These are phyloP conservation scores for Drosophila melanica DNA, from an alignment of 1,140 invertebrate species.

Conservation along the genomic window DNA sequence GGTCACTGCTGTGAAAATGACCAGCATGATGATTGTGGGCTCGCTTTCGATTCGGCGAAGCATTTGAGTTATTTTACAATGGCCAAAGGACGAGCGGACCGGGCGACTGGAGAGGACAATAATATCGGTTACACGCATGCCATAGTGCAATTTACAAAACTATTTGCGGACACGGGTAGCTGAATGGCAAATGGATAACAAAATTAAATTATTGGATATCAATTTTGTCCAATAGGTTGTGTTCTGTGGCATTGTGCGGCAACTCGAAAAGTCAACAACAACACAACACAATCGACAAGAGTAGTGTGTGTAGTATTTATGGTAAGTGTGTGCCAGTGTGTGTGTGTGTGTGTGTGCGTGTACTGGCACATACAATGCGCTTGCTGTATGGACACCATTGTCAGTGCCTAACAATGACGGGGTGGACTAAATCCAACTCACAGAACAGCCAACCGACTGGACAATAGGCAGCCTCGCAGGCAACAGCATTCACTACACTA, in stretches of 20 bases:
- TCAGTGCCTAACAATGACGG: constrained; percentile 71
- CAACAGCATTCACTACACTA: no score
- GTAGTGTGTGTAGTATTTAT: not conserved
- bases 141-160: constrained; percentile 81
- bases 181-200: constrained; percentile 72
- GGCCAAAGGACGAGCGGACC: constrained; percentile 37
- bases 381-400: constrained; percentile 65
- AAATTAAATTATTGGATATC: constrained; percentile 83
- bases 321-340: constrained; percentile 27
- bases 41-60: constrained; percentile 10
- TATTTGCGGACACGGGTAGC: constrained; percentile 71
- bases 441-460: constrained; percentile 42
- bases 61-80: constrained; percentile 74
- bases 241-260: constrained; percentile 62
- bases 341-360: constrained; percentile 21
- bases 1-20: constrained; percentile 32
- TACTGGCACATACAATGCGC: constrained; percentile 53
- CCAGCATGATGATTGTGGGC: constrained; percentile 36
- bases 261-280: constrained; percentile 82
- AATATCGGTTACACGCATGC: constrained; percentile 82
- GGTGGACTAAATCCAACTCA: constrained; percentile 50
- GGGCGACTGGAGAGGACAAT: constrained; percentile 49
- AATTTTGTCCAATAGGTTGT: constrained; percentile 65
- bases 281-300: constrained; percentile 42
- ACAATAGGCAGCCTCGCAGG: constrained; percentile 54